These are phyloP conservation scores for Scopus umbretta DNA, from an alignment of 2,113 vertebrate species.

Conservation along the genomic window DNA sequence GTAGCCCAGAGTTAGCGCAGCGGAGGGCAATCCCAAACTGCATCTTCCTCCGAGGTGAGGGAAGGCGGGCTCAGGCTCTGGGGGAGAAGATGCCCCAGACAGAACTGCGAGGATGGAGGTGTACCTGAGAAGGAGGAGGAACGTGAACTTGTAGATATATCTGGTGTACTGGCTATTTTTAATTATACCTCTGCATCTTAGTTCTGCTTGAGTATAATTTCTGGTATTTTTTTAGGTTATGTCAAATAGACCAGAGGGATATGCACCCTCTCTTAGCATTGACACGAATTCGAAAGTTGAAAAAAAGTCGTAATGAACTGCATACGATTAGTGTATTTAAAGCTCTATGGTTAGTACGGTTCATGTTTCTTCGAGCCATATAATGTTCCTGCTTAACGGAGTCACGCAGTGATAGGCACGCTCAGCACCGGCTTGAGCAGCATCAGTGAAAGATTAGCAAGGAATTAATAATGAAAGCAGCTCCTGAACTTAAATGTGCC, in stretches of 20 bases:
- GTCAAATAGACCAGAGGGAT: background rate
- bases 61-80: background rate
- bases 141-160: fast-evolving
- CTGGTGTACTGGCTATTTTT: background rate
- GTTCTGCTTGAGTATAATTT: background rate
- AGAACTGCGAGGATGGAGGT: background rate
- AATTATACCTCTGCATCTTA: background rate
- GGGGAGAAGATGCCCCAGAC: background rate
- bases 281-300: background rate
- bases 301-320: background rate
- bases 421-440: background rate
- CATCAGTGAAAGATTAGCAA: background rate
- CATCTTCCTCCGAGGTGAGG: background rate
- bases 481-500: background rate
- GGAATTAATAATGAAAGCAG: constrained; percentile 44
- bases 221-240: background rate
- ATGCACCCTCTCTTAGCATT: background rate
- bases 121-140: background rate
- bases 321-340: background rate
- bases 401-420: background rate
- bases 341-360: fast-evolving
- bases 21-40: background rate
- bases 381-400: background rate
- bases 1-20: background rate
- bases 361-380: background rate